Percentiles rank a stretch among this genome's conserved stretches.
These are phyloP conservation scores for Pardosa pseudoannulata DNA, from an alignment of 2,888 invertebrate genomes.

Conservation along the genomic window DNA sequence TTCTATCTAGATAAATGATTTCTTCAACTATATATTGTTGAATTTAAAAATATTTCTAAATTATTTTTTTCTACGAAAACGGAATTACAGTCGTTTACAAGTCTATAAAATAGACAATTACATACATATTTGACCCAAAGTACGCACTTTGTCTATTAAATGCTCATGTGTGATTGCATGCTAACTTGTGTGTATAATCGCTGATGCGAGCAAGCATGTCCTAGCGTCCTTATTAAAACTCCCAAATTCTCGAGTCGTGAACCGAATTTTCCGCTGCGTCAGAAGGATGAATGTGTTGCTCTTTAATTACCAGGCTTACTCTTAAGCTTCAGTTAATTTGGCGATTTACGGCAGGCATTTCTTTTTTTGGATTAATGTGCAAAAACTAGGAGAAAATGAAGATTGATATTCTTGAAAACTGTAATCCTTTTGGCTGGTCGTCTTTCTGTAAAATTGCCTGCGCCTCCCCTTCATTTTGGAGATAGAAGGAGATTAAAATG, in stretches of 20 bases:
- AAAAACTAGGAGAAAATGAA: constrained; percentile 50
- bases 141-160: too few relatives aligned
- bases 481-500: constrained; percentile 39
- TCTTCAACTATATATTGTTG: too few relatives aligned
- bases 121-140: too few relatives aligned
- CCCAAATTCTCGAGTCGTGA: not conserved
- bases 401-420: constrained; percentile 61
- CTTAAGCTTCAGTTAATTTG: constrained; percentile 64
- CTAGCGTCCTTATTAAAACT: not conserved
- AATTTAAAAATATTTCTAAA: too few relatives aligned
- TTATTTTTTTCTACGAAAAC: too few relatives aligned
- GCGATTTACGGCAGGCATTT: constrained; percentile 46
- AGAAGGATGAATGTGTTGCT: constrained; percentile 46
- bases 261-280: not conserved
- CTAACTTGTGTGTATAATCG: too few relatives aligned
- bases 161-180: too few relatives aligned
- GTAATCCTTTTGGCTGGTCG: constrained; percentile 41
- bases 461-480: constrained; percentile 46
- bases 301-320: constrained; percentile 62
- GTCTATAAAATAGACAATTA: too few relatives aligned
- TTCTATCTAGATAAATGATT: too few relatives aligned
- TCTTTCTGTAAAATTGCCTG: constrained; percentile 48
- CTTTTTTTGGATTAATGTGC: constrained; percentile 45
- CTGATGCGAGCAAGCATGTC: not conserved
- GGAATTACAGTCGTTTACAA: too few relatives aligned